These are phyloP conservation scores for Shargacucullia verbasci DNA, from an alignment of 2,888 invertebrate genomes.

Conservation along the genomic window DNA sequence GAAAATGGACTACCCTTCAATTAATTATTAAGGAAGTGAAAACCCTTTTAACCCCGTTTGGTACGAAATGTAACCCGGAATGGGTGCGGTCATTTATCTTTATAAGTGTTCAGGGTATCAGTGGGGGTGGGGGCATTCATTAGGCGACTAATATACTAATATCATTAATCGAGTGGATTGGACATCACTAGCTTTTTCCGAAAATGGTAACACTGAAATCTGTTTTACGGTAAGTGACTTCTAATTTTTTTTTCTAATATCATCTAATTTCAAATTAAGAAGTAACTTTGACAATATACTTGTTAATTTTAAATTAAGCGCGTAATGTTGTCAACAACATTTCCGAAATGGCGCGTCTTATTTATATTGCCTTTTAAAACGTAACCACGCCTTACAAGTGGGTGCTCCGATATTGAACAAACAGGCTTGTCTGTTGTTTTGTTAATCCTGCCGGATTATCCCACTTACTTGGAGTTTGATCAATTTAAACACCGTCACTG, in stretches of 20 bases:
- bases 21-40: slow-evolving; percentile 80
- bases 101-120: slow-evolving; percentile 76
- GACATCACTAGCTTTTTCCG: slow-evolving; percentile 22
- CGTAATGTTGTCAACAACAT: too few relatives aligned
- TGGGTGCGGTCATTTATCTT: slow-evolving; percentile 79
- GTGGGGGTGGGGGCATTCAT: slow-evolving; percentile 63
- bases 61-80: slow-evolving; percentile 67
- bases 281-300: background rate
- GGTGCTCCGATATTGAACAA: slow-evolving; percentile 58
- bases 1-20: slow-evolving; percentile 73
- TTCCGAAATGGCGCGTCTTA: slow-evolving; percentile 33
- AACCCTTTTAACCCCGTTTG: slow-evolving; percentile 80
- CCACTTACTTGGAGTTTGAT: slow-evolving; percentile 71
- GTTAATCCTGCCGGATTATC: slow-evolving; percentile 68
- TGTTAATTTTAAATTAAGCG: slow-evolving; percentile 25
- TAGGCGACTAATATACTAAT: slow-evolving; percentile 70
- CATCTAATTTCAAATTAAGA: too few relatives aligned
- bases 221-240: background rate
- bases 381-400: slow-evolving; percentile 47
- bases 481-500: slow-evolving; percentile 70
- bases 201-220: slow-evolving; percentile 18
- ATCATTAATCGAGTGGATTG: slow-evolving; percentile 48
- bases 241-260: too few relatives aligned
- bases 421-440: slow-evolving; percentile 59
- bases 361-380: slow-evolving; percentile 43